Evolutionary conservation across 2,797 vertebrate species (phyloP).

Genomic region (Nothura maculosa): DNA sequence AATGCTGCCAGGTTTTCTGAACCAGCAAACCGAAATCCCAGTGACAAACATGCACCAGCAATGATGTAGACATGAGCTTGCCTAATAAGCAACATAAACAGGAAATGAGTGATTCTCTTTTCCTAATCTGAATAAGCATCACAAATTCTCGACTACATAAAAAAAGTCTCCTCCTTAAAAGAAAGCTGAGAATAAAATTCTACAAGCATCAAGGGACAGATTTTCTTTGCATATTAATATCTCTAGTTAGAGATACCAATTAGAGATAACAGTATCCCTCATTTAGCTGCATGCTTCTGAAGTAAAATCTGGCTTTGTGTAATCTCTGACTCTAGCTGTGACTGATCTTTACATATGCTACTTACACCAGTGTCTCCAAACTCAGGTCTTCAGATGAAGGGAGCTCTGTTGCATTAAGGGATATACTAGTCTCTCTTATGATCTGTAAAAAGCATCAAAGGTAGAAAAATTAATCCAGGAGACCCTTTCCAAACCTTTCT

Average conservation of each 20-base stretch:
- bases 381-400: constrained; percentile 93
- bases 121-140: background rate
- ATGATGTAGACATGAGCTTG: constrained; percentile 98
- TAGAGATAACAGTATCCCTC: no score
- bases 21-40: constrained; percentile 97
- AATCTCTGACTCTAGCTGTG: background rate
- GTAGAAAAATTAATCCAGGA: background rate
- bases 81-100: constrained; percentile 78
- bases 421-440: constrained; percentile 92
- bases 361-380: constrained; percentile 96
- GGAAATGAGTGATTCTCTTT: constrained; percentile 19
- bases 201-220: background rate
- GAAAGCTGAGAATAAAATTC: background rate
- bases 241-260: background rate
- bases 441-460: constrained; percentile 80
- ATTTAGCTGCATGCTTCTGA: background rate
- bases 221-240: background rate
- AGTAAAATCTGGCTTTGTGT: background rate
- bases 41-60: constrained; percentile 94
- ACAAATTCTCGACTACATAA: background rate
- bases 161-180: background rate
- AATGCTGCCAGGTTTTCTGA: constrained; percentile 96
- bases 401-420: constrained; percentile 84
- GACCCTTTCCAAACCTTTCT: background rate
- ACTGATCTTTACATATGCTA: constrained; percentile 17